A percentile compares a stretch with the other conserved stretches of the same genome.
Evolutionary conservation across 2,888 invertebrate species (phyloP).

Genomic region (Yponomeuta malinellus): DNA sequence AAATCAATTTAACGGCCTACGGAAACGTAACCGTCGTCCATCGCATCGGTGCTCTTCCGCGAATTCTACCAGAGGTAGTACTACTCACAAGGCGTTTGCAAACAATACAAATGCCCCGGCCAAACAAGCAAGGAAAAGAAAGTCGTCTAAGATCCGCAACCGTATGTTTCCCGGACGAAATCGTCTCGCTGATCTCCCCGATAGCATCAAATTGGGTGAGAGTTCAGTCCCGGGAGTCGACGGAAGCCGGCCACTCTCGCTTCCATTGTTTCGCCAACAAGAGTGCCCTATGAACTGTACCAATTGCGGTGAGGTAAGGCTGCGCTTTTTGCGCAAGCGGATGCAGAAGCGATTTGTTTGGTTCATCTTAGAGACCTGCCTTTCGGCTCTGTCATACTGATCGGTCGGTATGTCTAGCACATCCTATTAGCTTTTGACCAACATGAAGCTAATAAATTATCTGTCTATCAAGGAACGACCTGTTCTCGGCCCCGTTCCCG

Average conservation of each 20-base stretch:
- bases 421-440: no score
- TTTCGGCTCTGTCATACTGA: no score
- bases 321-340: neutral
- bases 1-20: no score
- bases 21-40: no score
- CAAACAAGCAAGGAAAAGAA: neutral
- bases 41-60: no score
- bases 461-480: no score
- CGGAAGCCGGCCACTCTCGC: constrained; percentile 57
- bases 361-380: no score
- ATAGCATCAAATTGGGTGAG: constrained; percentile 28
- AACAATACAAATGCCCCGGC: neutral
- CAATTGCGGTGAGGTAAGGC: neutral
- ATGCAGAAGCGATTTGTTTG: neutral
- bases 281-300: constrained; percentile 54
- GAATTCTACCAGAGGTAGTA: neutral
- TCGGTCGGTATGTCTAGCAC: no score
- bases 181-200: constrained; percentile 6
- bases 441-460: no score
- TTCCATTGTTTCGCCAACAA: constrained; percentile 59
- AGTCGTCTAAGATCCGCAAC: neutral
- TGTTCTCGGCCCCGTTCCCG: no score
- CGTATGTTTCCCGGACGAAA: neutral
- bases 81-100: neutral
- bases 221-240: constrained; percentile 54